Conservation (phyloP, 2,888 invertebrate species). For the Drosophila ezoana region DNA sequence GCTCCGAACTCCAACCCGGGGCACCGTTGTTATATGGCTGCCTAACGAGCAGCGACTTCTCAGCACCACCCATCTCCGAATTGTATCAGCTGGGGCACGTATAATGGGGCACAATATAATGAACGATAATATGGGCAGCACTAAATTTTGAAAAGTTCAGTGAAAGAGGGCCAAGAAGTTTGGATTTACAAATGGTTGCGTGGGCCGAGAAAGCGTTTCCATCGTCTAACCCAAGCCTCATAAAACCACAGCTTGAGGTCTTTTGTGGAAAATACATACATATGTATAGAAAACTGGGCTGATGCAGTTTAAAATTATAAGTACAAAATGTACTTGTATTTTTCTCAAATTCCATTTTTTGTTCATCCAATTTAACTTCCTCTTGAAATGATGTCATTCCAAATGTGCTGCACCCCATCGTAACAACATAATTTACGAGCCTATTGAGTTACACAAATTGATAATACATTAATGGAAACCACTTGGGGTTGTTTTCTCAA, state of each 20-base stretch:
- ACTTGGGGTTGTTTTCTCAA: not conserved
- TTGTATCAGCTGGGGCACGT: slow-evolving; percentile 51
- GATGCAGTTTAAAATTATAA: too few relatives aligned
- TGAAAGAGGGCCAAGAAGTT: slow-evolving; percentile 33
- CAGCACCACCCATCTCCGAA: slow-evolving; percentile 54
- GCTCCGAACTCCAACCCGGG: slow-evolving; percentile 54
- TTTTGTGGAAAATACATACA: not conserved
- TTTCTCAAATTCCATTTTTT: not conserved
- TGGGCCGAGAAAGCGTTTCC: slow-evolving; percentile 40
- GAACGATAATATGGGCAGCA: slow-evolving; percentile 64
- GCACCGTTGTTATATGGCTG: slow-evolving; percentile 38
- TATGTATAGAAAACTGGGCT: too few relatives aligned
- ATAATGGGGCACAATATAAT: slow-evolving; percentile 58
- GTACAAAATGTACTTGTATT: too few relatives aligned
- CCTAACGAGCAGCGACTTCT: slow-evolving; percentile 59
- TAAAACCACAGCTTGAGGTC: slow-evolving; percentile 1
- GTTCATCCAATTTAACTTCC: not conserved
- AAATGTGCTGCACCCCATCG: too few relatives aligned
- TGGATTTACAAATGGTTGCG: slow-evolving; percentile 30
- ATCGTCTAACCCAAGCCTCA: slow-evolving; percentile 16
- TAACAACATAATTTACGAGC: not conserved
- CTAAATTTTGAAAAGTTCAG: slow-evolving; percentile 30
- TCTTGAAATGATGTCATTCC: not conserved
- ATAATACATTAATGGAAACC: slow-evolving; percentile 1
- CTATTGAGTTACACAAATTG: not conserved